These are phyloP conservation scores for Zophobas morio DNA, from an alignment of 1,140 invertebrate genomes.

Conservation along the genomic window DNA sequence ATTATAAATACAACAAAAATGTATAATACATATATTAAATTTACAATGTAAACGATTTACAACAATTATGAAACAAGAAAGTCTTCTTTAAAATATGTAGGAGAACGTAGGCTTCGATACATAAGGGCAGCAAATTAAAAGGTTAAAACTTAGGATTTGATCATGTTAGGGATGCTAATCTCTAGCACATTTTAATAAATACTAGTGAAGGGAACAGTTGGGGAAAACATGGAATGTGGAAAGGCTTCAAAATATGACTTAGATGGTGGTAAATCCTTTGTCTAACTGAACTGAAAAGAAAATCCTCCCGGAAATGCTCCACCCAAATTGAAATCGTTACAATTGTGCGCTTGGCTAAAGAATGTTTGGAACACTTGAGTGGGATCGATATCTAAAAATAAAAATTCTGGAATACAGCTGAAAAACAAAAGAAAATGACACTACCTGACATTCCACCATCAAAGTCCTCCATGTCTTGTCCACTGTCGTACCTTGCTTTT, in stretches of 20 bases:
- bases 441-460: conserved; percentile 68
- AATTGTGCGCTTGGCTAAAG: conserved; percentile 73
- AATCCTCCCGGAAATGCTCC: conserved; percentile 73
- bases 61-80: conserved; percentile 39
- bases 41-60: conserved; percentile 34
- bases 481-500: conserved; percentile 91
- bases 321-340: conserved; percentile 69
- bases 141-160: conserved; percentile 32
- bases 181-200: conserved; percentile 25
- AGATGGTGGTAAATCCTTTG: not conserved
- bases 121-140: conserved; percentile 3
- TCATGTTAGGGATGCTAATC: not conserved
- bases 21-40: conserved; percentile 42
- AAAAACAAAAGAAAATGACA: not conserved
- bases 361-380: conserved; percentile 86
- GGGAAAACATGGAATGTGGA: conserved; percentile 21
- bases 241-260: conserved; percentile 27
- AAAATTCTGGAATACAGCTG: not conserved
- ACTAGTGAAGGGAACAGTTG: not conserved
- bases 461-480: conserved; percentile 85
- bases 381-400: conserved; percentile 78
- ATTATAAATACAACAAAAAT: conserved; percentile 7
- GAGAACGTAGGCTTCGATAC: conserved; percentile 5
- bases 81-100: conserved; percentile 34
- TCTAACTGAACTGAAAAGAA: conserved; percentile 79